Percentiles rank a stretch among this genome's conserved stretches.
Conservation (phyloP, 2,888 invertebrate species). For the Heliconius sara region DNA sequence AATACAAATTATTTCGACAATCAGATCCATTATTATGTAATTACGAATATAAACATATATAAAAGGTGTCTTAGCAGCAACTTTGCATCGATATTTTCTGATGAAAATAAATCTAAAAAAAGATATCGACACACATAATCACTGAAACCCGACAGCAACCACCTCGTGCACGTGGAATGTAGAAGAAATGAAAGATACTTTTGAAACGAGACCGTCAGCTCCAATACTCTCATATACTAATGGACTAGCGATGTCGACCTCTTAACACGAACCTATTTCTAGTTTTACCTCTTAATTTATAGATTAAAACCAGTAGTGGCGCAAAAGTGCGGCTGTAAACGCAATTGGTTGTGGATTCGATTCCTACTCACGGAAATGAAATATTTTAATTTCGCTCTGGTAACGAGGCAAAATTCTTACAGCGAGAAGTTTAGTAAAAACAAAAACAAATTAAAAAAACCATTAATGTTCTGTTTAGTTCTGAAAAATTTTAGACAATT, state of each 20-base stretch:
- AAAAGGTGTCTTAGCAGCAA: no score
- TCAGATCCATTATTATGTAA: not conserved
- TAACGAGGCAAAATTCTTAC: no score
- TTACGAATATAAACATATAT: not conserved
- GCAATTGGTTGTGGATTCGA: no score
- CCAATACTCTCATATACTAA: constrained; percentile 36
- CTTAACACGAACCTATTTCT: constrained; percentile 29
- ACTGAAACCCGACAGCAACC: not conserved
- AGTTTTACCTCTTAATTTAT: not conserved
- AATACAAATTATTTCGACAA: not conserved
- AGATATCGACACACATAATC: constrained; percentile 8
- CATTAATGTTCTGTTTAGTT: not conserved
- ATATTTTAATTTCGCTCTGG: not conserved
- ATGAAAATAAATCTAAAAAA: constrained; percentile 16
- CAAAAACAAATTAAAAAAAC: not conserved
- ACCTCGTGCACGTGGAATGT: constrained; percentile 1
- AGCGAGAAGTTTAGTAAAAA: no score
- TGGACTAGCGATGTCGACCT: constrained; percentile 34
- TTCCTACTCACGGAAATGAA: not conserved
- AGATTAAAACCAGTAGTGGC: not conserved
- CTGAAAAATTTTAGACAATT: not conserved
- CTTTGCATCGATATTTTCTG: not conserved
- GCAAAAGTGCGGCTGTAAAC: not conserved
- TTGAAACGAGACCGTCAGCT: constrained; percentile 25
- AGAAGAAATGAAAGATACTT: constrained; percentile 24